A percentile compares a stretch with the other conserved stretches of the same genome.
phyloP scores from a whole-genome alignment of 2,888 invertebrate genomes.

The Norana najaformis region DNA sequence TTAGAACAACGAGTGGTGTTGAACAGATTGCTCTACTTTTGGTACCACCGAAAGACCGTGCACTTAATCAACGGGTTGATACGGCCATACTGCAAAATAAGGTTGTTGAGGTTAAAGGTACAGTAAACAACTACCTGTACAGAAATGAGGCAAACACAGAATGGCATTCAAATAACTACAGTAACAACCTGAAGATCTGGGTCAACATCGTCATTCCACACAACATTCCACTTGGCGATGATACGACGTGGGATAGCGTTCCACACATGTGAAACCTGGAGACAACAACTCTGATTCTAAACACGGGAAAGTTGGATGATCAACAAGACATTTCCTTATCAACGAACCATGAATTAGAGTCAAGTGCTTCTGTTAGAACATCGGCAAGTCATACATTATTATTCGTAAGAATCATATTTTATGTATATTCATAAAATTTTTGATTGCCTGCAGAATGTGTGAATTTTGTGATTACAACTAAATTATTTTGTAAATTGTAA shows the following conservation, averaged over 20 bases:
- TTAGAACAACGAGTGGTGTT: neutral
- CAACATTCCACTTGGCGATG: neutral
- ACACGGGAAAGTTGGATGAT: neutral
- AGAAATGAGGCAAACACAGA: neutral
- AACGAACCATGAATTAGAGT: neutral
- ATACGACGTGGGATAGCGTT: neutral
- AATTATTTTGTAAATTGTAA: neutral
- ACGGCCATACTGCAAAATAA: neutral
- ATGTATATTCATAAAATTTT: neutral
- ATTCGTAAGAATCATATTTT: neutral
- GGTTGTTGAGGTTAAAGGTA: neutral
- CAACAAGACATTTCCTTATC: neutral
- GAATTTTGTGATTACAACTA: neutral
- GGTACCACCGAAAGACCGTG: neutral
- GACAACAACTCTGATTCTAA: neutral
- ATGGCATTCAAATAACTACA: neutral
- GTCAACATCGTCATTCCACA: neutral
- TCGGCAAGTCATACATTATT: neutral
- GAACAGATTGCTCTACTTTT: neutral
- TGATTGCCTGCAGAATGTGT: neutral
- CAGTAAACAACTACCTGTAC: neutral
- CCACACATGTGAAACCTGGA: neutral
- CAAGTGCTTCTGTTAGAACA: neutral
- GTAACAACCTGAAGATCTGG: neutral
- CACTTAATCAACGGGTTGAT: neutral